These are phyloP conservation scores for Perdita meconis DNA, from an alignment of 2,888 invertebrate species.

Conservation along the genomic window DNA sequence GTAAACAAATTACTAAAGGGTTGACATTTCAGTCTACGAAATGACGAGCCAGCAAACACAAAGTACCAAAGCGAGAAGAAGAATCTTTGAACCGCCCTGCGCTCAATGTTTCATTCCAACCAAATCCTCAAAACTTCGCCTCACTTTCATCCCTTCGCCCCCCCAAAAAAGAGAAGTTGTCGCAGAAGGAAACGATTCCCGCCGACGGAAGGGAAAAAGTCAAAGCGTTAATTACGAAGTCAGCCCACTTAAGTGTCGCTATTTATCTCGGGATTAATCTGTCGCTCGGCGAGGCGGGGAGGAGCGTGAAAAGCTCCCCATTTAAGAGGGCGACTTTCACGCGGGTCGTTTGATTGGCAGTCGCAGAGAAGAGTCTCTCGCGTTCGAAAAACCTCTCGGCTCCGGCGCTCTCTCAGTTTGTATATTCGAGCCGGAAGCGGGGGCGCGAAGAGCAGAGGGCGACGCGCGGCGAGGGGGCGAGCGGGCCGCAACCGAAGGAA, in stretches of 20 bases:
- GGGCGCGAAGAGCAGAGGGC: constrained; percentile 43
- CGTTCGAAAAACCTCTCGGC: constrained; percentile 59
- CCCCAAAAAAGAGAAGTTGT: neutral
- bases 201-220: constrained; percentile 1
- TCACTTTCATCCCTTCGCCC: neutral
- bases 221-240: constrained; percentile 64
- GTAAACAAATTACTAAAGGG: no score
- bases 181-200: neutral
- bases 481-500: constrained; percentile 53
- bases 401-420: constrained; percentile 45
- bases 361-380: constrained; percentile 61
- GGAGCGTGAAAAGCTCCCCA: constrained; percentile 70
- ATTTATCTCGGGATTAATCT: constrained; percentile 70
- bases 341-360: constrained; percentile 74
- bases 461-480: constrained; percentile 32
- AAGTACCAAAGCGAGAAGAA: no score
- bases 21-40: no score
- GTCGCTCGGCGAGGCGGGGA: no score
- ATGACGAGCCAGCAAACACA: no score
- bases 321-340: constrained; percentile 68
- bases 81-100: no score
- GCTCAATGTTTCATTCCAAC: no score
- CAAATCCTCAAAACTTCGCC: no score
- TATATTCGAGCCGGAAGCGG: constrained; percentile 64
- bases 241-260: constrained; percentile 65